Conservation (phyloP, 2,888 invertebrate genomes). For the Eilema depressum region DNA sequence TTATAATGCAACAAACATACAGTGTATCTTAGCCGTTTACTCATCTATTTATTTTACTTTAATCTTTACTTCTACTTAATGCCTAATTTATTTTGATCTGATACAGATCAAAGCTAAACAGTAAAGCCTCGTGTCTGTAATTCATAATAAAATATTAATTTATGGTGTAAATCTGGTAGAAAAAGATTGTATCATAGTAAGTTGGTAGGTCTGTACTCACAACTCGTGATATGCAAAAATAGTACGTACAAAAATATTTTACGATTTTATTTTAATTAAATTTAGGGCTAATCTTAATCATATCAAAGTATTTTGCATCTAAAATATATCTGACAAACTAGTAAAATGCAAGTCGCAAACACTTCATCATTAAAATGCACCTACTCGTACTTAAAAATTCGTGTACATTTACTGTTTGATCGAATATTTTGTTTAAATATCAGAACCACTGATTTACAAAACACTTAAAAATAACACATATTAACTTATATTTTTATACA, state of each 20-base stretch:
- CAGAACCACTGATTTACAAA: conserved; percentile 29
- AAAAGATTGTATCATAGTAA: neutral
- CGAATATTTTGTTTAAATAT: conserved; percentile 14
- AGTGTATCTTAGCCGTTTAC: conserved; percentile 41
- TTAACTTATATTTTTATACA: conserved; percentile 35
- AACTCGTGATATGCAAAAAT: neutral
- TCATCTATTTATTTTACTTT: conserved; percentile 18
- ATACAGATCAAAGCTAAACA: conserved; percentile 77
- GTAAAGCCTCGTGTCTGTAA: conserved; percentile 71
- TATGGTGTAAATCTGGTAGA: neutral
- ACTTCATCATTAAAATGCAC: conserved; percentile 14
- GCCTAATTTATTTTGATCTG: conserved; percentile 70
- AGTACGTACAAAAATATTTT: neutral
- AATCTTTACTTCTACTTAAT: conserved; percentile 32
- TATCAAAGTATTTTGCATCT: conserved; percentile 27
- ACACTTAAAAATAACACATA: conserved; percentile 18
- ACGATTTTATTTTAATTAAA: neutral
- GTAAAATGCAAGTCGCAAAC: conserved; percentile 40
- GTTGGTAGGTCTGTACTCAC: neutral
- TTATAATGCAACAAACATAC: conserved; percentile 54
- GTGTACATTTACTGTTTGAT: conserved; percentile 22
- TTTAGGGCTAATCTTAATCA: neutral
- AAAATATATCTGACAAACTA: conserved; percentile 29
- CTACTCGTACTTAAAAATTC: neutral
- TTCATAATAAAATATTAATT: conserved; percentile 41